These are phyloP conservation scores for Pseudomugil tenellus DNA, from an alignment of 2,797 vertebrate genomes.

Conservation along the genomic window DNA sequence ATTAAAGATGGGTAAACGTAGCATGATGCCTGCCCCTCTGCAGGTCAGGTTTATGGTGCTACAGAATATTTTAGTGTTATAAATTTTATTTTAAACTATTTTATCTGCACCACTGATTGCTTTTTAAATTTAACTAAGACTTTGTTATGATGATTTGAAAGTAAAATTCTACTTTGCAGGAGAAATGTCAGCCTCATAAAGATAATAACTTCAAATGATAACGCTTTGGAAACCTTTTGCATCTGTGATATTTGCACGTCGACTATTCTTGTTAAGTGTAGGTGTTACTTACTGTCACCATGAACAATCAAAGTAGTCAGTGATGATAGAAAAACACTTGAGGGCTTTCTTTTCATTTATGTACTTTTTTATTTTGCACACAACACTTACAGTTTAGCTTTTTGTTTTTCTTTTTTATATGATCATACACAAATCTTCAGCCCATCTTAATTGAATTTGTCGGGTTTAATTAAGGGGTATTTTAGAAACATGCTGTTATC, in stretches of 20 bases:
- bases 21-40: not conserved
- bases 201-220: constrained; percentile 33
- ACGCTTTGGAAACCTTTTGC: constrained; percentile 32
- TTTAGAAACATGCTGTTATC: constrained; percentile 49
- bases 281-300: constrained; percentile 57
- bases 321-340: constrained; percentile 41
- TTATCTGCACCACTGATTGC: constrained; percentile 10
- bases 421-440: constrained; percentile 71
- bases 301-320: constrained; percentile 39
- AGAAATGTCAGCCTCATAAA: constrained; percentile 51
- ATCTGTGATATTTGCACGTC: constrained; percentile 60
- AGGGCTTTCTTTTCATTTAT: constrained; percentile 5
- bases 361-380: constrained; percentile 8
- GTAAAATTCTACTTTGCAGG: constrained; percentile 32
- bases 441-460: constrained; percentile 72
- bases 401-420: constrained; percentile 54
- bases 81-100: constrained; percentile 24
- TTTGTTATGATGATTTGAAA: constrained; percentile 20
- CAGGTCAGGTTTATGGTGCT: constrained; percentile 17
- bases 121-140: constrained; percentile 27
- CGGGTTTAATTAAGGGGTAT: constrained; percentile 73
- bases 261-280: constrained; percentile 44
- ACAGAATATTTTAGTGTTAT: constrained; percentile 8
- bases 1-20: constrained; percentile 17
- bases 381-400: constrained; percentile 61